phyloP scores from a whole-genome alignment of 2,113 vertebrate genomes.

The Neogale vison region DNA sequence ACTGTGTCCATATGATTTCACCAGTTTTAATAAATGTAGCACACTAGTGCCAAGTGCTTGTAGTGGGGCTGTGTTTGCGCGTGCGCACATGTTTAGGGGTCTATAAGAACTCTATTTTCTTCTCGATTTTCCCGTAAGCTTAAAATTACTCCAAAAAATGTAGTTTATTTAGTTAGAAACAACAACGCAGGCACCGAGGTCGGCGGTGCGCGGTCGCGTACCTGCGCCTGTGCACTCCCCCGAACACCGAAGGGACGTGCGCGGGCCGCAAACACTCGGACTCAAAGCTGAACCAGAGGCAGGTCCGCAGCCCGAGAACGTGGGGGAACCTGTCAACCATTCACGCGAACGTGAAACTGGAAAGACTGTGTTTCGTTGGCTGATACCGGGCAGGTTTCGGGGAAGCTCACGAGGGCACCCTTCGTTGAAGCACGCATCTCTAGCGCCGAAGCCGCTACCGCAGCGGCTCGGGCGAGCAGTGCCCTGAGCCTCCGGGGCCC shows the following conservation, averaged over 20 bases:
- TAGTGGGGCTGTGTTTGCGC: not conserved
- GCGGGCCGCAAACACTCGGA: too few species aligned
- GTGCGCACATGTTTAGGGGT: not conserved
- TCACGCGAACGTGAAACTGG: too few species aligned
- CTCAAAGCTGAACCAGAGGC: too few species aligned
- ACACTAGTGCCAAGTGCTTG: not conserved
- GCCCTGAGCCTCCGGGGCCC: not conserved
- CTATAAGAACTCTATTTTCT: not conserved
- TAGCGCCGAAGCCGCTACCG: not conserved
- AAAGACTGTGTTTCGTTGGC: too few species aligned
- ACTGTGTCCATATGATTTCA: not conserved
- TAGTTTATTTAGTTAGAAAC: not conserved
- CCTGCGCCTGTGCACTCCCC: not conserved
- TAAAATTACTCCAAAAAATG: not conserved
- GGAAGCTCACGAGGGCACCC: too few species aligned
- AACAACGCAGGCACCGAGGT: not conserved
- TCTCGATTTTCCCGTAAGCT: not conserved
- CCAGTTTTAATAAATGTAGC: not conserved
- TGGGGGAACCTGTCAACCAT: too few species aligned
- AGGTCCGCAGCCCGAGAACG: too few species aligned
- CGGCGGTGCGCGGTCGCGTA: too few species aligned
- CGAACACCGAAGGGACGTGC: too few species aligned
- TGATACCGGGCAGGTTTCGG: too few species aligned
- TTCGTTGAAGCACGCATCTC: not conserved
- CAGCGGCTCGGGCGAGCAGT: not conserved